phyloP scores from a whole-genome alignment of 1,140 invertebrate species.

The Zaprionus camerounensis region DNA sequence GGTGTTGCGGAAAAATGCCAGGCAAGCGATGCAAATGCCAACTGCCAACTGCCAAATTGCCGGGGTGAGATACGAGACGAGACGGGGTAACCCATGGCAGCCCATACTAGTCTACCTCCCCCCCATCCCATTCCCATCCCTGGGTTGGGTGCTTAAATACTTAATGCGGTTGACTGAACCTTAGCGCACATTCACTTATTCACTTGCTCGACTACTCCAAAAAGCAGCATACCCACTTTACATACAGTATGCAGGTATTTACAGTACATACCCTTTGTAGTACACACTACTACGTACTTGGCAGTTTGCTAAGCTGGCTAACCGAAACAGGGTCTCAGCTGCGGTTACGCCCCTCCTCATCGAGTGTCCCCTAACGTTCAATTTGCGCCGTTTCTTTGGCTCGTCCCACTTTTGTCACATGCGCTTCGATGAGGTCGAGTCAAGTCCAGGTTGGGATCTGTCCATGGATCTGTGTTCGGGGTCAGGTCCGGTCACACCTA shows the following conservation, averaged over 20 bases:
- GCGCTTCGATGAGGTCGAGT: constrained; percentile 25
- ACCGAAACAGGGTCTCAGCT: constrained; percentile 6
- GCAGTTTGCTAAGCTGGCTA: constrained; percentile 58
- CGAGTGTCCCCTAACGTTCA: not conserved
- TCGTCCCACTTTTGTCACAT: constrained; percentile 68
- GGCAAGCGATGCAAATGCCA: constrained; percentile 58
- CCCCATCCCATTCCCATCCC: not conserved
- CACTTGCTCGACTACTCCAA: constrained; percentile 38
- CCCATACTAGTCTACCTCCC: not conserved
- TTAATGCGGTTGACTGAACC: constrained; percentile 80
- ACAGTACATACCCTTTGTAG: constrained; percentile 4
- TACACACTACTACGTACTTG: constrained; percentile 1
- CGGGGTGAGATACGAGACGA: constrained; percentile 14
- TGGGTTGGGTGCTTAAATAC: constrained; percentile 69
- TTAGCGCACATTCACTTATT: constrained; percentile 73
- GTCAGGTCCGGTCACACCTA: constrained; percentile 47
- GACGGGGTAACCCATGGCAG: not conserved
- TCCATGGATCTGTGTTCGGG: constrained; percentile 10
- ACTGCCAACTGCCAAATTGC: constrained; percentile 18
- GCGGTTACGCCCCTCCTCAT: not conserved
- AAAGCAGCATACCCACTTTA: constrained; percentile 22
- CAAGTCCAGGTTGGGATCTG: constrained; percentile 5
- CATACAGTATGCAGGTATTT: not conserved
- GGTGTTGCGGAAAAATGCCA: constrained; percentile 77
- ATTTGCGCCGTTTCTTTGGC: constrained; percentile 31